phyloP scores from a whole-genome alignment of 2,113 vertebrate species.

The Heterochromis multidens region DNA sequence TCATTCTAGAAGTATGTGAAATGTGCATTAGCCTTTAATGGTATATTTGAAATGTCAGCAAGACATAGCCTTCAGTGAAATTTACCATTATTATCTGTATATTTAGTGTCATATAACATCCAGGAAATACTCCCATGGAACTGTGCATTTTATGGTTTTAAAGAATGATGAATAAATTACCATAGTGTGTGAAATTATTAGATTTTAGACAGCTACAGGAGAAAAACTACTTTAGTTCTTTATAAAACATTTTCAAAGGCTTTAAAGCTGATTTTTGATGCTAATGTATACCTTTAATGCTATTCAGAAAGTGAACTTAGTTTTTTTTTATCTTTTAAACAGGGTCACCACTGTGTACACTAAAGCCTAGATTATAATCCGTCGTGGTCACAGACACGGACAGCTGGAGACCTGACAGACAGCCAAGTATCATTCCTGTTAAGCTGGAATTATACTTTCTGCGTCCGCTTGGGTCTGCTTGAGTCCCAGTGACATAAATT shows the following conservation, averaged over 20 bases:
- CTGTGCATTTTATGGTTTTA: neutral
- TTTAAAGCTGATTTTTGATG: neutral
- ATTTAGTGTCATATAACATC: neutral
- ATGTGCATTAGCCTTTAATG: conserved; percentile 15
- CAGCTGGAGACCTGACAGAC: neutral
- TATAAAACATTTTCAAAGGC: neutral
- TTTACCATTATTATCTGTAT: neutral
- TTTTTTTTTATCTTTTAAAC: too few species aligned
- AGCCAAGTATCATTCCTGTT: neutral
- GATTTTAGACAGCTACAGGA: neutral
- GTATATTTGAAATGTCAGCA: conserved; percentile 20
- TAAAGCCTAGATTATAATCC: neutral
- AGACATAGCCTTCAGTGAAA: neutral
- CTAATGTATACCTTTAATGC: neutral
- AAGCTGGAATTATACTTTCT: too few species aligned
- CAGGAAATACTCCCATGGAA: neutral
- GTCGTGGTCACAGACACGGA: neutral
- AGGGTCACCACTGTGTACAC: too few species aligned
- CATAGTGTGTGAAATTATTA: neutral
- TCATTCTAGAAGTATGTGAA: neutral
- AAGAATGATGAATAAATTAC: neutral
- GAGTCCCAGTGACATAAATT: too few species aligned
- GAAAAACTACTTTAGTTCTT: neutral
- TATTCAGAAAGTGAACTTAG: too few species aligned
- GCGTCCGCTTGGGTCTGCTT: too few species aligned